phyloP scores from a whole-genome alignment of 37 sponge, comb jelly and placozoan species.

The Beroe ovata region DNA sequence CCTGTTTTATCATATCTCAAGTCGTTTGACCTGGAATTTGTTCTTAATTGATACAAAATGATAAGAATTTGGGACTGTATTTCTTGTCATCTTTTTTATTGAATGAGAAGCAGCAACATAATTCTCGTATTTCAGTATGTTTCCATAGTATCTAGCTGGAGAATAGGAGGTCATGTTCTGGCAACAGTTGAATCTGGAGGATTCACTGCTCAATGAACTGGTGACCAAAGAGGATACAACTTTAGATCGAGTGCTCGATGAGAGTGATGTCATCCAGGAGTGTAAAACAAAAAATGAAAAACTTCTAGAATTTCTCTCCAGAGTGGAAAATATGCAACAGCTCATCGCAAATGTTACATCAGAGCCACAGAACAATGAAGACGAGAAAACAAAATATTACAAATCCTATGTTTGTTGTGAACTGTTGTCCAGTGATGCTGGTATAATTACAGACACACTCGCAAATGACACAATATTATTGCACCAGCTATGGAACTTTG shows the following conservation, averaged over 20 bases:
- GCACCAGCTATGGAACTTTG: slow-evolving; percentile 1
- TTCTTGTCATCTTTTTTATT: too few relatives aligned
- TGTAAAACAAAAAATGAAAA: slow-evolving; percentile 49
- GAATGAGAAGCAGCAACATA: too few relatives aligned
- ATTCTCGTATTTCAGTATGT: too few relatives aligned
- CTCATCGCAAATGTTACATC: background rate
- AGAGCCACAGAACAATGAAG: slow-evolving; percentile 27
- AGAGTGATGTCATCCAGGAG: slow-evolving; percentile 61
- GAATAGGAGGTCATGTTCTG: slow-evolving; percentile 43
- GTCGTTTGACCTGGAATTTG: too few relatives aligned
- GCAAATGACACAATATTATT: background rate
- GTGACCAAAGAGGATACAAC: slow-evolving; percentile 51
- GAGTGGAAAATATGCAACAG: slow-evolving; percentile 33
- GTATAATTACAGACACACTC: slow-evolving; percentile 13
- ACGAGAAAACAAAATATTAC: slow-evolving; percentile 19
- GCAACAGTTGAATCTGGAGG: slow-evolving; percentile 57
- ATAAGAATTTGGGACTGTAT: too few relatives aligned
- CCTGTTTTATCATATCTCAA: too few relatives aligned
- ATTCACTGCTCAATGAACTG: slow-evolving; percentile 44
- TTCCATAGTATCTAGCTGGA: too few relatives aligned
- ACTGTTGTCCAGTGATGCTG: slow-evolving; percentile 33
- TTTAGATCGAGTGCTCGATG: slow-evolving; percentile 41
- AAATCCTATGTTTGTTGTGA: slow-evolving; percentile 50
- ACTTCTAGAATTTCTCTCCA: slow-evolving; percentile 30
- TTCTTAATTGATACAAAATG: too few relatives aligned